Evolutionary conservation across 2,797 vertebrate genomes (phyloP).

Genomic region (Gephyroberyx darwinii): DNA sequence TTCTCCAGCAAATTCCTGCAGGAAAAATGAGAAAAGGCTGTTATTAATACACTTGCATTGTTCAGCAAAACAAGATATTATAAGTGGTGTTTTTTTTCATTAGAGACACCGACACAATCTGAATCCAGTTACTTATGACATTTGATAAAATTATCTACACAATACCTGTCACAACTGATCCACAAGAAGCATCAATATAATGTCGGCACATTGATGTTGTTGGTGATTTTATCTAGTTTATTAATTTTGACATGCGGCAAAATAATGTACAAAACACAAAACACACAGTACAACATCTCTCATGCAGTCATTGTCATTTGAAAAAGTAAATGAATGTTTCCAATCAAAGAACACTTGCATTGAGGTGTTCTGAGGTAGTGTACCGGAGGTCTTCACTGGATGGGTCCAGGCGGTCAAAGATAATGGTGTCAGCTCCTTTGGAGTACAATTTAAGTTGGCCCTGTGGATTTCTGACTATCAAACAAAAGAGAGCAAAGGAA

Average conservation of each 20-base stretch:
- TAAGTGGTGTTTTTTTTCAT: background rate
- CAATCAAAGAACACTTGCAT: conserved; percentile 72
- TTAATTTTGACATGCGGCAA: background rate
- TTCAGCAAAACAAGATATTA: background rate
- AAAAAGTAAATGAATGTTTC: background rate
- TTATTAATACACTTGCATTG: background rate
- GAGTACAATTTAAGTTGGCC: conserved; percentile 90
- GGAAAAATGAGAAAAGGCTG: background rate
- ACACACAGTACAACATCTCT: no score
- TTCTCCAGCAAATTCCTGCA: conserved; percentile 89
- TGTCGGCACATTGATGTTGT: background rate
- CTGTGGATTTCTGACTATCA: conserved; percentile 85
- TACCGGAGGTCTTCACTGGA: conserved; percentile 80
- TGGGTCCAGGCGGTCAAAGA: conserved; percentile 86
- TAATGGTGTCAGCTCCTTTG: conserved; percentile 91
- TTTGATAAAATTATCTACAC: background rate
- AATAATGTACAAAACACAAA: background rate
- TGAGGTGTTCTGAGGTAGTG: conserved; percentile 89
- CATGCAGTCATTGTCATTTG: background rate
- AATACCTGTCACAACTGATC: background rate
- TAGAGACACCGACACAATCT: background rate
- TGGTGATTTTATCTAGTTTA: background rate
- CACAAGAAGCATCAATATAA: conserved; percentile 24
- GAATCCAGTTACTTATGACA: background rate
- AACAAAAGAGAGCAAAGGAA: conserved; percentile 20